Evolutionary conservation across 2,797 vertebrate genomes (phyloP), one percentile per base, ranked within the genome.

Genomic region (Psittacula derbiana): DNA sequence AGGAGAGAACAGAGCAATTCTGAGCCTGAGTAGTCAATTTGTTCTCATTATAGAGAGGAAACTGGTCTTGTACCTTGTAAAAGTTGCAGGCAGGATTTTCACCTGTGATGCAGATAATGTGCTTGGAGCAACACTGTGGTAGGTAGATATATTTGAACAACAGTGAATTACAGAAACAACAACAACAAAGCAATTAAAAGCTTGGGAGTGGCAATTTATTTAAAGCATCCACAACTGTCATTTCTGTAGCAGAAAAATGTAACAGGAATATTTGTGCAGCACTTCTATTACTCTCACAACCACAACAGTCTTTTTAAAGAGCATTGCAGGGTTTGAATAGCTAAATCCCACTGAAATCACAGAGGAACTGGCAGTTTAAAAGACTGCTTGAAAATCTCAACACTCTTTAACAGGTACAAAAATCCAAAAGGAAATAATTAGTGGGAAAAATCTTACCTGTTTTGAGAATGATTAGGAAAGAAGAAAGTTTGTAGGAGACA

Each of bases 111-210:
- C 47, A 80, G 58, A 66, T 0, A 0, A n/a, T 28, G 33, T 74
- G 11, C 46, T 78, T 52, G 30, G 52, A 86, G 16, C 33, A 78
- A 40, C 0, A 0, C 20, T 72, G 36, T 86, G 25, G 53, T 71
- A 71, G 52, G 70, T 40, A 66, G 50, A 36, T 86, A 53, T 67
- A 67, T 88, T 67, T 90, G 61, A 86, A 46, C 14, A 89, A 55
- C 30, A 33, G 5, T n/a, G 24, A 69, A 69, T 80, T 82, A 85
- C n/a, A 82, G 69, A 79, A 80, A 49, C 25, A 64, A 53, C 25
- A 92, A 62, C 38, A 85, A 47, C 27, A 90, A 80, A 79, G 90
- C 33, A 79, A 90, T 84, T 85, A 89, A 86, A 90, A 88, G 14
- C 14, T 65, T 43, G 27, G 67, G 24, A 57, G 30, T 0, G 0